phyloP scores from a whole-genome alignment of 1,140 invertebrate species.

The Drosophila santomea region DNA sequence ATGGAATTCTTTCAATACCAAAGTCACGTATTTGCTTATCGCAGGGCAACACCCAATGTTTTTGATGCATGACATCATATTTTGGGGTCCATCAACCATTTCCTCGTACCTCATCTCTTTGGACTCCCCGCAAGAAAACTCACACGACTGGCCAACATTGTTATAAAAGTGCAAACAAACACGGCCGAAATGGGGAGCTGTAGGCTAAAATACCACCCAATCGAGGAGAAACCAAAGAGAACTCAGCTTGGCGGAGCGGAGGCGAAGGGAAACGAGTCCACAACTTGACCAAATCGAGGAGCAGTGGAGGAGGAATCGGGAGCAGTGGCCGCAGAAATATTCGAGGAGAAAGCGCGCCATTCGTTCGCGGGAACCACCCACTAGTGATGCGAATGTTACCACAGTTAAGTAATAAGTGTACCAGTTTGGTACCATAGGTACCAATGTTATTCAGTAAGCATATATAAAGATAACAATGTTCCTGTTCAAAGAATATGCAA shows the following conservation, averaged over 20 bases:
- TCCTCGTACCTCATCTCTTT: neutral
- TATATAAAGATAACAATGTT: too few species aligned
- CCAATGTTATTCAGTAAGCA: too few species aligned
- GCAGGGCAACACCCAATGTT: neutral
- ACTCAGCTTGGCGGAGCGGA: slow-evolving; percentile 6
- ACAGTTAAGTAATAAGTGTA: too few species aligned
- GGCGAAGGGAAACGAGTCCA: slow-evolving; percentile 39
- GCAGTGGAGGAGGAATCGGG: slow-evolving; percentile 5
- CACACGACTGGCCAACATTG: slow-evolving; percentile 58
- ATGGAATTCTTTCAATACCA: neutral
- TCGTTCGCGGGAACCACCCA: slow-evolving; percentile 10
- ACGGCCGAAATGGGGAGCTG: slow-evolving; percentile 37
- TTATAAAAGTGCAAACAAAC: slow-evolving; percentile 80
- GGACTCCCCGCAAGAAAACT: neutral
- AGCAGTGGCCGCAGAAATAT: slow-evolving; percentile 45
- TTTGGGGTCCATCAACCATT: slow-evolving; percentile 27
- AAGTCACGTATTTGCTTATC: too few species aligned
- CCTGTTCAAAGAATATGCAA: too few species aligned
- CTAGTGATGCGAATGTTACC: neutral
- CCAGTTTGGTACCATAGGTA: too few species aligned
- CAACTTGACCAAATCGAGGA: slow-evolving; percentile 55
- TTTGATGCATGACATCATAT: slow-evolving; percentile 72
- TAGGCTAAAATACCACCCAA: slow-evolving; percentile 9
- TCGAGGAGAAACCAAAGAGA: slow-evolving; percentile 18
- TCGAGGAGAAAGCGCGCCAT: slow-evolving; percentile 31